These are phyloP conservation scores for Phrixothrix hirtus DNA, from an alignment of 2,888 invertebrate species.

Conservation along the genomic window DNA sequence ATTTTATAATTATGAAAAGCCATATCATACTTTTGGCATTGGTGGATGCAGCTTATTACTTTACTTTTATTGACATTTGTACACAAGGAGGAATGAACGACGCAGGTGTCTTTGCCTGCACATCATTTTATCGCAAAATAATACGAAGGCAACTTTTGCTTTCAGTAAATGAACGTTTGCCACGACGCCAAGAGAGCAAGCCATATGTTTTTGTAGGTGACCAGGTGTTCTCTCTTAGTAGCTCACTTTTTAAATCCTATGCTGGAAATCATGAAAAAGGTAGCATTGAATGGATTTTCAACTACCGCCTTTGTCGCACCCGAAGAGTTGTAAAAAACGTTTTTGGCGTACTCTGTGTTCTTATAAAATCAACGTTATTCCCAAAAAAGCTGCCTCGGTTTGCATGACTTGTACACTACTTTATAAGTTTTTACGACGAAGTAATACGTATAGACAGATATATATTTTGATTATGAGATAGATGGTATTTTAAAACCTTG, in stretches of 20 bases:
- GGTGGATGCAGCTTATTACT: conserved; percentile 42
- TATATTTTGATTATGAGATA: conserved; percentile 36
- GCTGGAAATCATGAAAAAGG: conserved; percentile 15
- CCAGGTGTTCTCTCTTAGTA: background rate
- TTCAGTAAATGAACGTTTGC: background rate
- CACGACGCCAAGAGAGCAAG: background rate
- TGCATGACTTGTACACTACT: conserved; percentile 34
- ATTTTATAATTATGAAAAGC: conserved; percentile 10
- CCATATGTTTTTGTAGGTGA: conserved; percentile 1
- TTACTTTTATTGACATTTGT: conserved; percentile 16
- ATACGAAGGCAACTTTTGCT: background rate
- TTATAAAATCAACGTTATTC: conserved; percentile 35
- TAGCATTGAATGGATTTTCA: conserved; percentile 28
- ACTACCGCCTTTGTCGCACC: conserved; percentile 29
- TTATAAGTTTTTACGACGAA: conserved; percentile 39
- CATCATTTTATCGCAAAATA: conserved; percentile 4
- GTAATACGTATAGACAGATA: conserved; percentile 17
- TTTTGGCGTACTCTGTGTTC: conserved; percentile 34
- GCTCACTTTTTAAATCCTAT: conserved; percentile 11
- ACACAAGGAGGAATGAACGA: conserved; percentile 18
- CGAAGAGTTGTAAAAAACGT: conserved; percentile 34
- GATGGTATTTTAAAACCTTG: conserved; percentile 22
- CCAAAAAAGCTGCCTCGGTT: conserved; percentile 32
- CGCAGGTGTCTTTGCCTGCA: conserved; percentile 4
- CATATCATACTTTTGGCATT: conserved; percentile 42